These are phyloP conservation scores for Eunapius fragilis DNA, from an alignment of 37 sponge, comb jelly and placozoan species.

Conservation along the genomic window DNA sequence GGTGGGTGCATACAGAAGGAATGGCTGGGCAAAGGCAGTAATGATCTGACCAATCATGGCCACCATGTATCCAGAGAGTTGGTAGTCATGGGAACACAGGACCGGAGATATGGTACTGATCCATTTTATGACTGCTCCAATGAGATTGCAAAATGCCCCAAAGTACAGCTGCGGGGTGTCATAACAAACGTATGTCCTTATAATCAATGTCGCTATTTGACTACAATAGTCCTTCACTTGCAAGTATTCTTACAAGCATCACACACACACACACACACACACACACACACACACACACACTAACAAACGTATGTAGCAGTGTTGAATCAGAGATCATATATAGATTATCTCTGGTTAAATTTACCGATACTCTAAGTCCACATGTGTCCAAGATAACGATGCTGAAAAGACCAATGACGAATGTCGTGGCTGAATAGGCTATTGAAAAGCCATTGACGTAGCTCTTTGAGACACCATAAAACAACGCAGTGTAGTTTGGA, in stretches of 20 bases:
- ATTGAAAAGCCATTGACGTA: constrained; percentile 59
- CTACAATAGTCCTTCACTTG: no score
- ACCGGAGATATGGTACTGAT: constrained; percentile 51
- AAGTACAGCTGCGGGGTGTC: constrained; percentile 22
- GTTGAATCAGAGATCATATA: no score
- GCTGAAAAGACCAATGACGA: constrained; percentile 61
- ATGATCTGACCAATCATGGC: constrained; percentile 78
- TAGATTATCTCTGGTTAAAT: no score
- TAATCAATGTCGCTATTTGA: no score
- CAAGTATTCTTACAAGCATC: no score
- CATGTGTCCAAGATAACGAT: constrained; percentile 56
- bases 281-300: no score
- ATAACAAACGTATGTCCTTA: no score
- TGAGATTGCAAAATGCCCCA: constrained; percentile 63
- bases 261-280: no score
- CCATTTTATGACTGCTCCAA: constrained; percentile 61
- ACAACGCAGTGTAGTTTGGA: constrained; percentile 28
- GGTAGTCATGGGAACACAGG: constrained; percentile 27
- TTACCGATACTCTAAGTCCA: constrained; percentile 53
- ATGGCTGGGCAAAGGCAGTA: constrained; percentile 83
- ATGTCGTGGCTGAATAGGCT: constrained; percentile 42
- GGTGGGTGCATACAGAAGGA: constrained; percentile 76
- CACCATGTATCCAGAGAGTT: constrained; percentile 30
- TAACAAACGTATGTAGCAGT: no score
- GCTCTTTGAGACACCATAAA: constrained; percentile 19